A percentile compares a stretch with the other conserved stretches of the same genome.
Conservation (phyloP, 2,113 vertebrate genomes). For the Nesoenas mayeri region DNA sequence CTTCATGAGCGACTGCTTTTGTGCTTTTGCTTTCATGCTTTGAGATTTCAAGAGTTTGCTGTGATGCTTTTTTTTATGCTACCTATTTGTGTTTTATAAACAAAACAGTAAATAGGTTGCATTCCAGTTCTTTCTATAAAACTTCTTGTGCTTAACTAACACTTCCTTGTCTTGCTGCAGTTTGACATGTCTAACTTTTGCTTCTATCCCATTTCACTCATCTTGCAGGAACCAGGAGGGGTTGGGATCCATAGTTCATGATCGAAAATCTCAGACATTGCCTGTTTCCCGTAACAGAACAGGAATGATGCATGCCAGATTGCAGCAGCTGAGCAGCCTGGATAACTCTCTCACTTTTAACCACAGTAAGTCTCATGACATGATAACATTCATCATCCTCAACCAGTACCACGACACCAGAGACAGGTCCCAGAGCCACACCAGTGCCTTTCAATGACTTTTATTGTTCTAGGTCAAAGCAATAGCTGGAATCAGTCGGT, state of each 20-base stretch:
- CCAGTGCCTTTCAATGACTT: conserved; percentile 61
- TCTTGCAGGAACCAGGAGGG: conserved; percentile 97
- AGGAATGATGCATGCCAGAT: conserved; percentile 98
- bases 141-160: conserved; percentile 79
- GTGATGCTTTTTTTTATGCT: conserved; percentile 3
- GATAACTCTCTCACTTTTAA: conserved; percentile 99
- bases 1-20: not conserved
- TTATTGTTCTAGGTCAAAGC: conserved; percentile 65
- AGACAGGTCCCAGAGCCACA: conserved; percentile 65
- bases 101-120: conserved; percentile 22
- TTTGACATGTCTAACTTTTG: conserved; percentile 85
- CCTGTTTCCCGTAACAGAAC: conserved; percentile 99
- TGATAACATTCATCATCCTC: conserved; percentile 68
- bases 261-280: conserved; percentile 99
- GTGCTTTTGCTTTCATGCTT: conserved; percentile 56
- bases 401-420: conserved; percentile 71
- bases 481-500: conserved; percentile 24
- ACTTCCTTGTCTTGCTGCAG: conserved; percentile 70
- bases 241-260: conserved; percentile 95
- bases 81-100: conserved; percentile 49
- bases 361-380: conserved; percentile 93
- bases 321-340: conserved; percentile 99
- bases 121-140: conserved; percentile 9
- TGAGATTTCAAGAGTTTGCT: conserved; percentile 50
- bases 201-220: conserved; percentile 90